Conservation (phyloP, 1,140 invertebrate genomes). For the Zeugodacus cucurbitae region DNA sequence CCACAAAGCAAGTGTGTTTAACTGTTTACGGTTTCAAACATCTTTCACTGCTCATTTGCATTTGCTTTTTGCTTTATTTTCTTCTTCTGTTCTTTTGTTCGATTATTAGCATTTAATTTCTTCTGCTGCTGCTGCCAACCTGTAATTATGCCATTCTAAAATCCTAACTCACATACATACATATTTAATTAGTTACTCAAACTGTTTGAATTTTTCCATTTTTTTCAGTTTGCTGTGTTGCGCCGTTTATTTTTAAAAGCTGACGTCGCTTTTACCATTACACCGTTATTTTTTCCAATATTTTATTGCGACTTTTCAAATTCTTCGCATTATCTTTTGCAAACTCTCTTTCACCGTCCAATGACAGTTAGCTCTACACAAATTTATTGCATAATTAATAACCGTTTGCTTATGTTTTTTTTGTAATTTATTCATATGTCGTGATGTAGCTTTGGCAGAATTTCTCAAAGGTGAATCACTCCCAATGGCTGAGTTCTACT, state of each 20-base stretch:
- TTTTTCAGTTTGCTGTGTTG: background rate
- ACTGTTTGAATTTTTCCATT: background rate
- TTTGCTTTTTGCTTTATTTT: background rate
- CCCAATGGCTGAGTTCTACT: too few species aligned
- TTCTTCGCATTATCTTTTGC: background rate
- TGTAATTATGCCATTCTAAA: background rate
- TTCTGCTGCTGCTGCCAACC: background rate
- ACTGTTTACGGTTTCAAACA: background rate
- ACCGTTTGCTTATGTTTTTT: background rate
- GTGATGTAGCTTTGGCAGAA: background rate
- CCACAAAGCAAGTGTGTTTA: background rate
- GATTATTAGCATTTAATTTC: background rate
- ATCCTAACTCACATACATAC: background rate
- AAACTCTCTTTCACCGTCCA: background rate
- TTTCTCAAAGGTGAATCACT: background rate
- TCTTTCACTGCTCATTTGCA: background rate
- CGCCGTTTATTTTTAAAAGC: background rate
- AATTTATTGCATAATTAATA: slow-evolving; percentile 17
- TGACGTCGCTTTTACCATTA: background rate
- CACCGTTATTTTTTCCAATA: slow-evolving; percentile 4
- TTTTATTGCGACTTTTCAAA: background rate
- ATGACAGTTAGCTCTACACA: background rate
- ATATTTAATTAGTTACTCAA: background rate
- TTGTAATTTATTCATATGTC: background rate
- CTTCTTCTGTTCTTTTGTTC: background rate